A percentile compares a stretch with the other conserved stretches of the same genome.
Conservation (phyloP, 2,888 invertebrate species). For the Andricus curvator region DNA sequence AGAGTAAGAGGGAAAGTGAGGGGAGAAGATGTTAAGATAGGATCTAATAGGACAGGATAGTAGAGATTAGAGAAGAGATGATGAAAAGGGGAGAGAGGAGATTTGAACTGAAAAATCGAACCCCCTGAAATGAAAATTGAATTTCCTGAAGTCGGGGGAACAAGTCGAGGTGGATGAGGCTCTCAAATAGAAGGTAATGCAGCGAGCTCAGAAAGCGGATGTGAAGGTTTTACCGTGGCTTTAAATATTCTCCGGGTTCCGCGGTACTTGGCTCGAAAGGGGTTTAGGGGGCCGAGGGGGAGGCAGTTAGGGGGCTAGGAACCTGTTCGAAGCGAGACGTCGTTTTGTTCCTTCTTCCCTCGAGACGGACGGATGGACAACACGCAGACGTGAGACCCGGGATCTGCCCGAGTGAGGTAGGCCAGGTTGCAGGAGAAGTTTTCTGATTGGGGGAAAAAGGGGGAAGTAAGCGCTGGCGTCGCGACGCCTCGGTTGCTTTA, state of each 20-base stretch:
- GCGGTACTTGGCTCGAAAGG: constrained; percentile 39
- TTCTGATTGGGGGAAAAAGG: constrained; percentile 7
- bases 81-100: no score
- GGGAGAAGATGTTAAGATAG: no score
- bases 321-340: constrained; percentile 58
- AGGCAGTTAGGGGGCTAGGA: constrained; percentile 48
- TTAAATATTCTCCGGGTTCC: constrained; percentile 52
- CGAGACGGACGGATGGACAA: constrained; percentile 57
- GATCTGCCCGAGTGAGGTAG: constrained; percentile 68
- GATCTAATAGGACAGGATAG: no score
- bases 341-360: constrained; percentile 50
- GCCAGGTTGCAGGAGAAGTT: constrained; percentile 61
- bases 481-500: constrained; percentile 52
- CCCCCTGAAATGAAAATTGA: neutral
- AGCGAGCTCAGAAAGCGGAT: constrained; percentile 55
- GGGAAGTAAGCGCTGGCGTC: constrained; percentile 47
- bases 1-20: no score
- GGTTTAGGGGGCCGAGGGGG: constrained; percentile 42
- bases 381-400: constrained; percentile 49
- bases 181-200: neutral
- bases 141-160: neutral
- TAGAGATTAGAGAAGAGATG: no score
- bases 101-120: no score
- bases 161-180: neutral
- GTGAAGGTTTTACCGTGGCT: constrained; percentile 54